Base-by-base conservation (phyloP, 1,140 invertebrate species). In the Halesus radiatus region DNA sequence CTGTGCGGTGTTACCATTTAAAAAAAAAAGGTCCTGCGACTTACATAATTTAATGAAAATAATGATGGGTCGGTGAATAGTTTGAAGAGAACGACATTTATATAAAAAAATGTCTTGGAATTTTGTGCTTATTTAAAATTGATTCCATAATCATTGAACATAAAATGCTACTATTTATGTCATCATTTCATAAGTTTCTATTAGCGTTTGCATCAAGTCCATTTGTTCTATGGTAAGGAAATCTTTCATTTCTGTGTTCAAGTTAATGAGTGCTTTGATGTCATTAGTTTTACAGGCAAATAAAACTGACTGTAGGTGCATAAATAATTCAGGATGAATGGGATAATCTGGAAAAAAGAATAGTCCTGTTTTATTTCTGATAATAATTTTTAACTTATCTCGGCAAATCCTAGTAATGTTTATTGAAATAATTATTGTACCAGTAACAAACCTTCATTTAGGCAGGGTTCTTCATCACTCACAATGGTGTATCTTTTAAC, bases 271-370 rank as follows among this genome's bases (percentile, higher is more conserved):
- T 54, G 91, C 89, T 76, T 92, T 89, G 32, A 91, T 87, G 85
- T 95, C 94, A 52, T 90, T 87, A 16, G 91, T 91, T 83, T 94
- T 92, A 79, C 92, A 93, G 1, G 93, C 92, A 85, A 94, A 90
- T 62, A 95, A 93, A 22, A 96, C 87, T 1, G 94, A 95, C 86
- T 95, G 94, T n/a, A 96, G 87, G 52, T 94, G 88, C 32, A 95
- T 88, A 76, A 93, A 92, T 79, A 95, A 86, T 81, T 95, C 92
- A 82, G 92, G 92, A 80, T 91, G 92, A 84, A 95, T 86, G 84
- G 88, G 91, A 84, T 88, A 89, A 84, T 87, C 90, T 91, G 82
- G 81, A 90, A 87, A 84, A 83, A 82, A 83, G 29, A 66, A 13
- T 7, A 45, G 37, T 45, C 5, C 10, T 45, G 8, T 13, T 45